Percentiles rank a stretch among this genome's conserved stretches.
Evolutionary conservation across 2,888 invertebrate species (phyloP).

Genomic region (Pristionchus exspectatus): DNA sequence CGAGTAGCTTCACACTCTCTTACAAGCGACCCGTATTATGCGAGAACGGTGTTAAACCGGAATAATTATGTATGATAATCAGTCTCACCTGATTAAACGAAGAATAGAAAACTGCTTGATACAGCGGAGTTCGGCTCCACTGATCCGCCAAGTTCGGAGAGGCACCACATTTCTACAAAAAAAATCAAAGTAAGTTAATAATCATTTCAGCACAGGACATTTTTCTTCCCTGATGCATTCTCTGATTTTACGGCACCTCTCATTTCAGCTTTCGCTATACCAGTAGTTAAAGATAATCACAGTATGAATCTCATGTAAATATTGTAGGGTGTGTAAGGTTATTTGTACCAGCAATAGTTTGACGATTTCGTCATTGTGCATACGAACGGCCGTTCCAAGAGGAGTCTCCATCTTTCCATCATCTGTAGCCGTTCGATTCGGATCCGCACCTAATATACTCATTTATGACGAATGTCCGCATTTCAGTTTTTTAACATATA

Average conservation of each 20-base stretch:
- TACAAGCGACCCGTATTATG: no score
- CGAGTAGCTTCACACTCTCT: no score
- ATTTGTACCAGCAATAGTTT: conserved; percentile 12
- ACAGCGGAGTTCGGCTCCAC: conserved; percentile 32
- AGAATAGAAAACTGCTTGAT: conserved; percentile 21
- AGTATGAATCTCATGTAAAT: no score
- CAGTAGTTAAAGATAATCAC: no score
- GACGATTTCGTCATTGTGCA: conserved; percentile 38
- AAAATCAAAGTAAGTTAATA: neutral
- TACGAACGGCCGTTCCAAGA: conserved; percentile 38
- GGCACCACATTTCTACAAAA: conserved; percentile 45
- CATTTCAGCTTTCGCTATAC: no score
- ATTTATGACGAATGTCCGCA: no score
- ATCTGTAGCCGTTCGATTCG: conserved; percentile 53
- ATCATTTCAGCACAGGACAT: neutral
- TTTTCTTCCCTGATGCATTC: neutral
- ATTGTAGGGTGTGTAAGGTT: neutral
- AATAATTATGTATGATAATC: no score
- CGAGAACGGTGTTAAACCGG: no score
- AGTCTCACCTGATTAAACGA: neutral
- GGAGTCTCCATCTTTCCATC: conserved; percentile 51
- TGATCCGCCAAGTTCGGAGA: conserved; percentile 36
- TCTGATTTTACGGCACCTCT: no score
- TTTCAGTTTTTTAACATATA: no score
- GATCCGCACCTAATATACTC: conserved; percentile 20